Evolutionary conservation across 2,888 invertebrate species (phyloP), one percentile per base, ranked within the genome.

Genomic region (Notocelia uddmanniana): DNA sequence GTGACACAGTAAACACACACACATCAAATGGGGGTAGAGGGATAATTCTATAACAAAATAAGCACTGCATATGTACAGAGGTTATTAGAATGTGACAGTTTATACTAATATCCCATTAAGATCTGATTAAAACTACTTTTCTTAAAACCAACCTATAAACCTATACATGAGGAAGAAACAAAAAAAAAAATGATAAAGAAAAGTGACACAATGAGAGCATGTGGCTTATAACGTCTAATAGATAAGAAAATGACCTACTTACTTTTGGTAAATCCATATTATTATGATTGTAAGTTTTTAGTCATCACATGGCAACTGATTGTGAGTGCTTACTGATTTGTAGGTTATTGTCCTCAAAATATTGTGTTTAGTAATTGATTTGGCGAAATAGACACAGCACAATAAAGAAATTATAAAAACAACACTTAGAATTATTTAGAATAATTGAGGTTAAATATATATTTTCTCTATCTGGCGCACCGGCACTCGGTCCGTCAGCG

Each of bases 161-260:
- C 26, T 45, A 26, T 10, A 60, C 55, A 68, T 74, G 26, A 0
- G 13, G 18, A 68, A 58, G 18, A 68, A 23, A 55, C 54, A 50
- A 71, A 55, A 62, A 19, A 23, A 54, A 31, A 54, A 63, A 45
- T 34, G 31, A 48, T 58, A 19, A 50, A 50, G 41, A 68, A 37
- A 72, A 58, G 60, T 66, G 34, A 59, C 55, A 63, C n/a, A 62
- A 23, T 59, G 45, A 68, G 37, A 68, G 37, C 60, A 73, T 68
- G 70, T 62, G 67, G 67, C 26, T 58, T 52, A 34, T 48, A 62
- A 60, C 48, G 34, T 64, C 54, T 60, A 66, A 66, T 73, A 79
- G 81, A 84, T 83, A 81, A 84, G 77, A 79, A 81, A 77, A 77
- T 85, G 83, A 85, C 85, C 84, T 82, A 86, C 84, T 86, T 85